phyloP scores from a whole-genome alignment of 2,113 vertebrate species.

The Tor tambroides region DNA sequence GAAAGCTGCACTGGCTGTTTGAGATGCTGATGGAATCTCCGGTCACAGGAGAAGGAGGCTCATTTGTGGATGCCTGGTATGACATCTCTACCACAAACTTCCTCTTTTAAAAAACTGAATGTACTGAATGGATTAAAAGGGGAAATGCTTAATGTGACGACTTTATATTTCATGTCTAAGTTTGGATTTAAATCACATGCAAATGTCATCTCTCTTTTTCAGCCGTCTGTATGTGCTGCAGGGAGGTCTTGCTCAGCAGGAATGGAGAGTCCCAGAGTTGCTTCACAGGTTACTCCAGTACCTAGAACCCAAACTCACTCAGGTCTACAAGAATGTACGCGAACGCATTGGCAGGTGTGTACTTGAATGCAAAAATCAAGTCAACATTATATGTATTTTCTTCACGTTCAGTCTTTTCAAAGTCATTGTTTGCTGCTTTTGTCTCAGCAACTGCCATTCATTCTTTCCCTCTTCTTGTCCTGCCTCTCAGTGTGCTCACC shows the following conservation, averaged over 20 bases:
- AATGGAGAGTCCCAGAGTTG: slow-evolving; percentile 94
- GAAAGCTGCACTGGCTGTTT: slow-evolving; percentile 96
- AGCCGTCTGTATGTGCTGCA: slow-evolving; percentile 95
- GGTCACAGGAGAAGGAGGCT: slow-evolving; percentile 93
- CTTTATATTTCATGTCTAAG: background rate
- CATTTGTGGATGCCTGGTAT: slow-evolving; percentile 97
- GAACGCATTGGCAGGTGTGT: slow-evolving; percentile 93
- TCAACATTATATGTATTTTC: background rate
- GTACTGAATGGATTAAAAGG: background rate
- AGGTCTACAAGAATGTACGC: slow-evolving; percentile 96
- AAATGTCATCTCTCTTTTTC: slow-evolving; percentile 35
- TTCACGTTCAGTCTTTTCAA: background rate
- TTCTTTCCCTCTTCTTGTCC: slow-evolving; percentile 41
- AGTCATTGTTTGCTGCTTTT: background rate
- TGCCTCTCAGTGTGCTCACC: slow-evolving; percentile 85
- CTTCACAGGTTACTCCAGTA: slow-evolving; percentile 90
- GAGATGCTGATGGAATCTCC: slow-evolving; percentile 95
- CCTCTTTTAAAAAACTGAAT: background rate
- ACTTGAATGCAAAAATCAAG: background rate
- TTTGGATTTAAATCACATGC: background rate
- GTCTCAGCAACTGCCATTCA: background rate
- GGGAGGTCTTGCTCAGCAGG: slow-evolving; percentile 94
- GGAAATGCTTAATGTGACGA: too few species aligned
- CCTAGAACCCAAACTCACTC: slow-evolving; percentile 95
- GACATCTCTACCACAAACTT: slow-evolving; percentile 39